Percentiles rank a stretch among this genome's conserved stretches.
Evolutionary conservation across 2,888 invertebrate genomes (phyloP).

Genomic region (Harpalus rubripes): DNA sequence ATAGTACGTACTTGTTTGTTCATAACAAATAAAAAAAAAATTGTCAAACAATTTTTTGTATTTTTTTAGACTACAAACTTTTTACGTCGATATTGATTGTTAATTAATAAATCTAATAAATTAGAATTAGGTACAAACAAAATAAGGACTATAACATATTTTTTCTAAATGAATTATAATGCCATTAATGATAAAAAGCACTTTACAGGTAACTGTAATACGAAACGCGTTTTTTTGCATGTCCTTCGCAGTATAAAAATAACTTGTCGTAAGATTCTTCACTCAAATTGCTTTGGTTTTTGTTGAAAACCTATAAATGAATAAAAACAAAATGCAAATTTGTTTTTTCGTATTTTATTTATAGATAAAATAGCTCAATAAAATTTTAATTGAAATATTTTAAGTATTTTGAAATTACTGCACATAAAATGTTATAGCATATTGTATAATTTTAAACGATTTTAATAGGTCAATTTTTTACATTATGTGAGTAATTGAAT

Average conservation of each 20-base stretch:
- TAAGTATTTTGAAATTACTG: not conserved
- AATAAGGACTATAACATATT: not conserved
- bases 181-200: slow-evolving; percentile 13
- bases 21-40: not conserved
- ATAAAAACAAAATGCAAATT: slow-evolving; percentile 9
- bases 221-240: slow-evolving; percentile 1
- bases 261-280: slow-evolving; percentile 14
- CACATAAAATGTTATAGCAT: slow-evolving; percentile 8
- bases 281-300: slow-evolving; percentile 6
- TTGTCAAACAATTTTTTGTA: not conserved
- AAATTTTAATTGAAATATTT: slow-evolving; percentile 1
- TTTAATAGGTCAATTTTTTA: not conserved
- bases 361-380: not conserved
- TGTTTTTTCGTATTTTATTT: slow-evolving; percentile 2
- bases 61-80: not conserved
- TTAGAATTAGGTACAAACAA: not conserved
- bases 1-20: no score
- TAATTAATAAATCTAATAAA: not conserved
- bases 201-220: slow-evolving; percentile 11
- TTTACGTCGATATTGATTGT: not conserved
- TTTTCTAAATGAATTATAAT: slow-evolving; percentile 3
- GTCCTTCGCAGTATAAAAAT: slow-evolving; percentile 32
- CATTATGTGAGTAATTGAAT: not conserved
- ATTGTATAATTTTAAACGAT: not conserved
- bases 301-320: slow-evolving; percentile 5